Conservation (phyloP, 2,888 invertebrate species). For the Macaria notata region DNA sequence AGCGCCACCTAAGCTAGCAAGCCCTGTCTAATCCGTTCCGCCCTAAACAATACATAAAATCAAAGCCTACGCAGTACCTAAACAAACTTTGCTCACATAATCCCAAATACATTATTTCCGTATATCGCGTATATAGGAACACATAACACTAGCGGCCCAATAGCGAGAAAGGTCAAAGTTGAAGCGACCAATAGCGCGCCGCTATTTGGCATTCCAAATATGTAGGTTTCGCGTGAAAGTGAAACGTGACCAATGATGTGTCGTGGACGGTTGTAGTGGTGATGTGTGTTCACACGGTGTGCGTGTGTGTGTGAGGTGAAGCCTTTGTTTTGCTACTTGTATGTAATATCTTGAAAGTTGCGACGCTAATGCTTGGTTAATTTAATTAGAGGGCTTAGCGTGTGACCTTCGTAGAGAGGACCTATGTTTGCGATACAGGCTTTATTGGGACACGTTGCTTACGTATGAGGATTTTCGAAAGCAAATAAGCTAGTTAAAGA, state of each 20-base stretch:
- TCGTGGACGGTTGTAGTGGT: slow-evolving; percentile 51
- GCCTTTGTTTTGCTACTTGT: slow-evolving; percentile 28
- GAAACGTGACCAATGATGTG: slow-evolving; percentile 72
- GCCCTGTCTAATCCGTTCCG: slow-evolving; percentile 8
- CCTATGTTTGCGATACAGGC: not conserved
- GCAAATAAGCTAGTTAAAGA: no score
- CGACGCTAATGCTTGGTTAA: slow-evolving; percentile 14
- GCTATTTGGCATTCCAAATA: slow-evolving; percentile 67
- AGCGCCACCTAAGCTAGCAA: not conserved
- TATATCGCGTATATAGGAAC: slow-evolving; percentile 21
- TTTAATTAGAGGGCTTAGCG: slow-evolving; percentile 11
- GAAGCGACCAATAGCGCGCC: slow-evolving; percentile 58
- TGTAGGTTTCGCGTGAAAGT: slow-evolving; percentile 75
- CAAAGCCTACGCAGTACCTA: slow-evolving; percentile 31
- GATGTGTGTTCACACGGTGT: slow-evolving; percentile 46
- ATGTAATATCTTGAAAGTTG: slow-evolving; percentile 23
- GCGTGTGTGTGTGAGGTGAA: slow-evolving; percentile 38
- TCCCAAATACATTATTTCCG: slow-evolving; percentile 36
- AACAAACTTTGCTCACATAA: slow-evolving; percentile 31
- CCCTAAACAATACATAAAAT: slow-evolving; percentile 33
- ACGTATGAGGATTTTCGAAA: no score
- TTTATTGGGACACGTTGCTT: no score
- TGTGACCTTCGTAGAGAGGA: not conserved
- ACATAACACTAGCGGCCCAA: slow-evolving; percentile 49
- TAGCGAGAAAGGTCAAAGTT: slow-evolving; percentile 69